A percentile compares a stretch with the other conserved stretches of the same genome.
phyloP scores from a whole-genome alignment of 2,888 invertebrate genomes.

The Cetonia aurata region DNA sequence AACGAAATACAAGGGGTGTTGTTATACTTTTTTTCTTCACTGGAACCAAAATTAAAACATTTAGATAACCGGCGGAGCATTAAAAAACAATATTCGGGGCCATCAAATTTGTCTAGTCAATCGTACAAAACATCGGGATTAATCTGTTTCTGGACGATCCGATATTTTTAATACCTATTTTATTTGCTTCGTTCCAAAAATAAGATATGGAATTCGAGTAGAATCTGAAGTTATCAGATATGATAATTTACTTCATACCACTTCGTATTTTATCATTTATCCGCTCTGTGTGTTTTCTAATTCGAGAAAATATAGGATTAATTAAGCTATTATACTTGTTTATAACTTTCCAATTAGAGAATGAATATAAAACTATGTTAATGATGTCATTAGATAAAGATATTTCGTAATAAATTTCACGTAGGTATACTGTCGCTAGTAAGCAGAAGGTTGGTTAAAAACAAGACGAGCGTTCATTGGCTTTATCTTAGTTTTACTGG shows the following conservation, averaged over 20 bases:
- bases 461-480: slow-evolving; percentile 6
- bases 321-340: slow-evolving; percentile 6
- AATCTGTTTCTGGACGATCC: slow-evolving; percentile 12
- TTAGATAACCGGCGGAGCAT: slow-evolving; percentile 27
- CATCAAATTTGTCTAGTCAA: slow-evolving; percentile 38
- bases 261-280: background rate
- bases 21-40: slow-evolving; percentile 17
- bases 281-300: background rate
- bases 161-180: slow-evolving; percentile 24
- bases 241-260: background rate
- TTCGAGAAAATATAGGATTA: background rate
- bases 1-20: slow-evolving; percentile 16
- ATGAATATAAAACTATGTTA: slow-evolving; percentile 16
- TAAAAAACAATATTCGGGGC: slow-evolving; percentile 34
- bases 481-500: background rate
- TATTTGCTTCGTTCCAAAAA: slow-evolving; percentile 10
- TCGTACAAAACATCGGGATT: slow-evolving; percentile 19
- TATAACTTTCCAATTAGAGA: slow-evolving; percentile 12
- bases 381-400: slow-evolving; percentile 9
- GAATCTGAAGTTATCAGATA: background rate
- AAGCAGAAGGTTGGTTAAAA: slow-evolving; percentile 2
- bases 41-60: slow-evolving; percentile 22
- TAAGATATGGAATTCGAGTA: slow-evolving; percentile 1
- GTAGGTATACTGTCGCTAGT: slow-evolving; percentile 6
- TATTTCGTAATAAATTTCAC: slow-evolving; percentile 19